Base-by-base conservation (phyloP, 2,113 vertebrate species). In the mouse (Mus musculus) region DNA sequence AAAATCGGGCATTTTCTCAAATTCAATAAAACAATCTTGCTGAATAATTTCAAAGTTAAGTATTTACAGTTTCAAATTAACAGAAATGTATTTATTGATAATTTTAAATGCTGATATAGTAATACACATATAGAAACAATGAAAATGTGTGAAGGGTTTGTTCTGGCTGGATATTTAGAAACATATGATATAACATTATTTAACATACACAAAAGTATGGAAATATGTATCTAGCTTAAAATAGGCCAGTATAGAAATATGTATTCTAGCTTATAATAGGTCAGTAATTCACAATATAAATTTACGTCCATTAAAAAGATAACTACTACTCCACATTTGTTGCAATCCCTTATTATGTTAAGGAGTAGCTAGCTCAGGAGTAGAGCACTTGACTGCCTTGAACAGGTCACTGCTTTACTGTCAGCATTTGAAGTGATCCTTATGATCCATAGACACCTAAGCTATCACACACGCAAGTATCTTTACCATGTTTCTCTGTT, bases 1-100 rank as follows among this genome's bases (percentile, higher is more conserved):
- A 93, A 93, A 89, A 96, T 19, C 56, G 10, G 10, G 63, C 39
- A 39, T 69, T 84, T 93, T 84, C 39, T 54, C 82, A 90, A 94
- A 94, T 88, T 54, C 54, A 30, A 73, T 88, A 65, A 6, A 65
- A 24, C 90, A 95, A 87, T 90, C 7, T 92, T 26, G 36, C 12
- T 9, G 36, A 89, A 8, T 61, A 73, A 76, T 3, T 75, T 77
- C 13, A 88, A 96, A 89, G 69, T 12, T 56, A 0, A 65, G 16
- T 20, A 85, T 89, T 90, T 28, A 56, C 39, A 30, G 36, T 71
- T 96, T 91, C 4, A 71, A 84, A 69, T 81, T 76, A 93, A 92
- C 90, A 93, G 28, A 19, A 81, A 77, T 39, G 63, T 63, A 39
- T 76, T 33, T 42, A 7, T 69, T 75, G 14, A 2, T 63, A 63